Evolutionary conservation across 92 coral and sea anemone genomes (phyloP).

Genomic region (Pocillopora grandis): DNA sequence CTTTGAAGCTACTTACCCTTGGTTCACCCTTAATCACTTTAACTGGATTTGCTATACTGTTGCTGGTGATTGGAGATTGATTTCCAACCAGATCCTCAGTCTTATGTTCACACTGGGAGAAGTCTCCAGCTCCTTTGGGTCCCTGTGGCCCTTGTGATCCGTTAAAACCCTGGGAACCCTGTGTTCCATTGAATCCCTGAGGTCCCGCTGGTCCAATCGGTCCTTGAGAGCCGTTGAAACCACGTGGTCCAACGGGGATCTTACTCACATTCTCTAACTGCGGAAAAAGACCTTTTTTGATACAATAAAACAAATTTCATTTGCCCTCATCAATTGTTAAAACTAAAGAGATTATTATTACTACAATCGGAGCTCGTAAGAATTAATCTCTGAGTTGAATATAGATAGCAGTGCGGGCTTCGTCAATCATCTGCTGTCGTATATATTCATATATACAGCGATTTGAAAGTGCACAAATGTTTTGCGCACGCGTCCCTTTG

Average conservation of each 20-base stretch:
- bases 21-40: neutral
- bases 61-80: constrained; percentile 5
- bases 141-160: constrained; percentile 25
- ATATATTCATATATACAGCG: too few species aligned
- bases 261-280: constrained; percentile 20
- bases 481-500: too few species aligned
- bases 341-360: too few species aligned
- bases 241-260: constrained; percentile 15
- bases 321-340: too few species aligned
- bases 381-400: too few species aligned
- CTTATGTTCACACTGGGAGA: neutral
- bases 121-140: too few species aligned
- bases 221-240: constrained; percentile 38
- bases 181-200: constrained; percentile 23
- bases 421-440: too few species aligned
- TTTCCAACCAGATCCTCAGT: neutral
- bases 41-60: neutral
- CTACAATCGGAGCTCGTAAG: too few species aligned
- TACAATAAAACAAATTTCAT: too few species aligned
- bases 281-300: too few species aligned
- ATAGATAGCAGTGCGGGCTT: too few species aligned
- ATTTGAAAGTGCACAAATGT: too few species aligned
- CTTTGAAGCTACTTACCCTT: constrained; percentile 1
- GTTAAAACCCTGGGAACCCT: constrained; percentile 27
- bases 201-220: constrained; percentile 11